phyloP scores from a whole-genome alignment of 2,797 vertebrate species.

The Hippocampus kuda region DNA sequence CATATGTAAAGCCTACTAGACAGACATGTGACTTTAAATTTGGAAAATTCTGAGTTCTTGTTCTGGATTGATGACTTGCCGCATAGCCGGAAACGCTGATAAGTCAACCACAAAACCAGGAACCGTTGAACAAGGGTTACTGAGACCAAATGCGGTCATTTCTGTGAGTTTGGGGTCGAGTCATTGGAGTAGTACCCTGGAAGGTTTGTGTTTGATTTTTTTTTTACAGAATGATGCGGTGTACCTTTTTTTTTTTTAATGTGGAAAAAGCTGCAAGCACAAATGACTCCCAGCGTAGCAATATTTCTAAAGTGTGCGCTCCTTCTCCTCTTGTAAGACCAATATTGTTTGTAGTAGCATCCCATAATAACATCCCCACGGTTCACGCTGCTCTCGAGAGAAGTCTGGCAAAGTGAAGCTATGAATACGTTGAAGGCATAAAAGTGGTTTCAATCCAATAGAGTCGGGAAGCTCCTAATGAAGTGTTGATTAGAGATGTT shows the following conservation, averaged over 20 bases:
- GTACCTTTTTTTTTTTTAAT: neutral
- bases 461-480: neutral
- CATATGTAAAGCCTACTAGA: too few species aligned
- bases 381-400: neutral
- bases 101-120: too few species aligned
- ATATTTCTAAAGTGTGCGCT: neutral
- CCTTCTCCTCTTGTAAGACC: slow-evolving; percentile 2
- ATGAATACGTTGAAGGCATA: slow-evolving; percentile 1
- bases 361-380: slow-evolving; percentile 3
- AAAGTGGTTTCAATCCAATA: neutral
- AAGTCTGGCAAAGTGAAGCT: neutral
- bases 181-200: neutral
- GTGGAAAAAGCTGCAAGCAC: neutral
- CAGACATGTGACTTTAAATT: neutral
- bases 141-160: too few species aligned
- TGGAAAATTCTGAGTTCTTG: too few species aligned
- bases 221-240: neutral
- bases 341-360: neutral
- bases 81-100: too few species aligned
- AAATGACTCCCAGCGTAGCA: neutral
- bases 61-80: too few species aligned
- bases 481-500: neutral
- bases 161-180: too few species aligned
- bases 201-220: neutral
- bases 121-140: too few species aligned